These are phyloP conservation scores for Belonocnema kinseyi DNA, from an alignment of 1,140 invertebrate species.

Conservation along the genomic window DNA sequence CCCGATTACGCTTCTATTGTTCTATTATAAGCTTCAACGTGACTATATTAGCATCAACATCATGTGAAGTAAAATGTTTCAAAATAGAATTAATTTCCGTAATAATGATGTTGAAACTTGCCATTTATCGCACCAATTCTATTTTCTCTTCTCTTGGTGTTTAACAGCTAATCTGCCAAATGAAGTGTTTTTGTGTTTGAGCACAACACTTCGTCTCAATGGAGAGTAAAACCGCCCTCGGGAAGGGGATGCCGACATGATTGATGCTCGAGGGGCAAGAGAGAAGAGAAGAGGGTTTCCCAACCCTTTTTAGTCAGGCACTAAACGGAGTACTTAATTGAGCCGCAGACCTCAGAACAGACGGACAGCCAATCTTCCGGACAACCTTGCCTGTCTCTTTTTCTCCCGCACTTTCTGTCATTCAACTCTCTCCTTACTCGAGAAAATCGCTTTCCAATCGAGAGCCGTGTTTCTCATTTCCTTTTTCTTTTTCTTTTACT, in stretches of 20 bases:
- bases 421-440: background rate
- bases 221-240: slow-evolving; percentile 72
- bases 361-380: slow-evolving; percentile 71
- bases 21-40: too few relatives aligned
- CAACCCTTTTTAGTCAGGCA: slow-evolving; percentile 70
- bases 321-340: slow-evolving; percentile 74
- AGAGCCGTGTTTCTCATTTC: background rate
- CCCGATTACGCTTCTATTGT: too few relatives aligned
- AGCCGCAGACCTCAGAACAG: slow-evolving; percentile 72
- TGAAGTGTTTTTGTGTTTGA: slow-evolving; percentile 77
- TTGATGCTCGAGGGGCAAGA: slow-evolving; percentile 72
- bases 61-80: background rate
- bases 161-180: slow-evolving; percentile 77
- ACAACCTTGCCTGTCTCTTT: slow-evolving; percentile 42
- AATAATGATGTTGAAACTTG: background rate
- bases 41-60: background rate
- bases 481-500: background rate
- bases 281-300: slow-evolving; percentile 57
- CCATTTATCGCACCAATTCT: slow-evolving; percentile 32
- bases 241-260: slow-evolving; percentile 75
- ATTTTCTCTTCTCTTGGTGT: slow-evolving; percentile 61
- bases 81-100: background rate
- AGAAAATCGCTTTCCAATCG: slow-evolving; percentile 47
- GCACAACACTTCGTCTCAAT: slow-evolving; percentile 75
- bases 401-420: background rate